Evolutionary conservation across 2,113 vertebrate species (phyloP), one percentile per base, ranked within the genome.

Genomic region (Addax nasomaculatus): DNA sequence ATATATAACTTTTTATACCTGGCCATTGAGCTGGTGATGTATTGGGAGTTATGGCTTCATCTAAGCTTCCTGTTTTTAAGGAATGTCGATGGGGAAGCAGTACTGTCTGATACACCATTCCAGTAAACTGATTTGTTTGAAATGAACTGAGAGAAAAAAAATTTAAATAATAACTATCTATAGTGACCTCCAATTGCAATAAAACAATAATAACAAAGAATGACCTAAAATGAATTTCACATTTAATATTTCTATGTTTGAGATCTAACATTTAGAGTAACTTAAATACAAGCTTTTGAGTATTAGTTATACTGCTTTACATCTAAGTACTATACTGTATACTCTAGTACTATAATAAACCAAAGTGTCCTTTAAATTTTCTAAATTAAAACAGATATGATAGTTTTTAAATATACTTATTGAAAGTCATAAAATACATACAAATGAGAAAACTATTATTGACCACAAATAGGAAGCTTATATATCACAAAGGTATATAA

Each of bases 11-110:
- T 96, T 70, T 96, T 67, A 96, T 99, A 99, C 99, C 99, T 99
- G 99, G 99, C 99, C 99, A 99, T 94, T 99, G 99, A 93, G 99
- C 98, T 97, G 99, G 99, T 80, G 99, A 98, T n/a, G 99, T 99
- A 98, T 99, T 99, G 39, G 99, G 99, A 97, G 99, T 99, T 96
- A 99, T 91, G 17, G 99, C 98, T 98, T 99, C 99, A 97, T 99
- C 99, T 98, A 99, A 99, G 98, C 99, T 99, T 97, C 98, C n/a
- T 83, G 99, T 98, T 98, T 99, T 99, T 89, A 98, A 87, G 15
- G 99, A 99, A 95, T 99, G 99, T 76, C 98, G 99, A 96, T 99
- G 99, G 90, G 99, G 99, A 97, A 99, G 99, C 93, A 99, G 98
- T 51, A 99, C 98, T 45, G 99, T 99, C 98, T 99, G 99, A 98